Base-by-base conservation (phyloP, 1,140 invertebrate genomes). In the Zaprionus inermis region DNA sequence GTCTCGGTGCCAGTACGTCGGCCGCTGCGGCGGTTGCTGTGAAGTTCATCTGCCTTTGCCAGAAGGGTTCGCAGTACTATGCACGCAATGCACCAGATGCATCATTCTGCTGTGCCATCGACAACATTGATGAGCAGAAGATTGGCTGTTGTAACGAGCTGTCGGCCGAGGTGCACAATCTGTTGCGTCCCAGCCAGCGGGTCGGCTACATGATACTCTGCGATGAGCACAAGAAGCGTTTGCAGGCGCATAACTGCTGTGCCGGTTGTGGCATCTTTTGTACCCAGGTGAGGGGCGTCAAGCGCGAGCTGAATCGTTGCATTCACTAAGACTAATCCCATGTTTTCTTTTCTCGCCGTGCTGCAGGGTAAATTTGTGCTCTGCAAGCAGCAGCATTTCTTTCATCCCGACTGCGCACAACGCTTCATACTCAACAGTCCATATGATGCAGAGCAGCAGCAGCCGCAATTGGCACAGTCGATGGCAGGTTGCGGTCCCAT, bases 231-330 rank as follows among this genome's bases (percentile, higher is more conserved):
- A 94, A 95, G 72, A 94, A 95, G 79, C 94, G 97, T 66, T 92
- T 99, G 28, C 92, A 94, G 7, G 92, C 95, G 30, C 98, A 99
- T 91, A 97, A 98, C 88, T 98, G 97, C 91, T 99, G 98, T 91
- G 96, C 97, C 0, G 95, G 95, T 0, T 99, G 98, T 92, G 98
- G 97, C 6, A 93, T 97, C 16, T 99, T 98, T 92, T 98, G 97
- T 90, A 96, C 97, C 30, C 97, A 98, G 94, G 97, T 96, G 89
- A 90, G 24, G 5, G 24, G 3, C 1, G 75, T 18, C 34, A 46
- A 11, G 14, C 12, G n/a, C 20, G 52, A 12, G 2, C 16, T 30
- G 24, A 20, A 57, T 24, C 4, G 11, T n/a, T n/a, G n/a, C n/a
- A 16, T 20, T n/a, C 28, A 12, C 10, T 54, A 5, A 38, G 12